These are phyloP conservation scores for Eptesicus fuscus DNA, from an alignment of 2,113 vertebrate genomes.

Conservation along the genomic window DNA sequence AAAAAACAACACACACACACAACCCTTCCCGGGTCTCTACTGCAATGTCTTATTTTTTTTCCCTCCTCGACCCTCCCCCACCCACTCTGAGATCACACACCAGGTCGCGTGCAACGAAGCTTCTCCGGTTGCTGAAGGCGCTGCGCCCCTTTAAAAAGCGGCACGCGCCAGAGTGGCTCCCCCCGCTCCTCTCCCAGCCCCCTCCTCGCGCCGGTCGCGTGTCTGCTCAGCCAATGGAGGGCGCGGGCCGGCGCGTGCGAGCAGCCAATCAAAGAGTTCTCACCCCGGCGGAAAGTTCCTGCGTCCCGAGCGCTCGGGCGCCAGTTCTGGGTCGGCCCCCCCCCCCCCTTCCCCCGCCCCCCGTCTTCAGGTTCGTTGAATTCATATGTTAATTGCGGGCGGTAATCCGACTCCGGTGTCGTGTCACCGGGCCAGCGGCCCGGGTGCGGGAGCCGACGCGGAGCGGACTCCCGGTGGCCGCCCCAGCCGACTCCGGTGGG, in stretches of 20 bases:
- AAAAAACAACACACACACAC: neutral
- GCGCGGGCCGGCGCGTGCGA: conserved; percentile 88
- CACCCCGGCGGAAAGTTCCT: conserved; percentile 31
- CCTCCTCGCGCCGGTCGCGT: conserved; percentile 95
- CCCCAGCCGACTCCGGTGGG: rapidly evolving
- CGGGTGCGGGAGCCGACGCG: neutral
- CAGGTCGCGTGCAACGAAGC: conserved; percentile 86
- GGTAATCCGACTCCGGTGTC: conserved; percentile 45
- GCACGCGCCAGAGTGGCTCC: conserved; percentile 89
- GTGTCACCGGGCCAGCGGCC: rapidly evolving
- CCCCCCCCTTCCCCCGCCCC: rapidly evolving
- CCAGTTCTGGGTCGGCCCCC: rapidly evolving
- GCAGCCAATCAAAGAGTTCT: conserved; percentile 86
- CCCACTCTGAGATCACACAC: conserved; percentile 73
- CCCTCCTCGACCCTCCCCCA: conserved; percentile 62
- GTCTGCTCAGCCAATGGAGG: conserved; percentile 86
- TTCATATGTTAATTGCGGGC: conserved; percentile 63
- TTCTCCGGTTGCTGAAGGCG: conserved; percentile 91
- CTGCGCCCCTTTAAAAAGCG: conserved; percentile 94
- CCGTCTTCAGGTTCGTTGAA: neutral
- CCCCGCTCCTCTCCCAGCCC: conserved; percentile 75
- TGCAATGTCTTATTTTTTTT: conserved; percentile 31
- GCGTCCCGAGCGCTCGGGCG: rapidly evolving
- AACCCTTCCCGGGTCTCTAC: neutral
- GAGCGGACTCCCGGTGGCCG: rapidly evolving